Evolutionary conservation across 1,140 invertebrate genomes (phyloP), one percentile per base, ranked within the genome.

Genomic region (Halictus rubicundus): DNA sequence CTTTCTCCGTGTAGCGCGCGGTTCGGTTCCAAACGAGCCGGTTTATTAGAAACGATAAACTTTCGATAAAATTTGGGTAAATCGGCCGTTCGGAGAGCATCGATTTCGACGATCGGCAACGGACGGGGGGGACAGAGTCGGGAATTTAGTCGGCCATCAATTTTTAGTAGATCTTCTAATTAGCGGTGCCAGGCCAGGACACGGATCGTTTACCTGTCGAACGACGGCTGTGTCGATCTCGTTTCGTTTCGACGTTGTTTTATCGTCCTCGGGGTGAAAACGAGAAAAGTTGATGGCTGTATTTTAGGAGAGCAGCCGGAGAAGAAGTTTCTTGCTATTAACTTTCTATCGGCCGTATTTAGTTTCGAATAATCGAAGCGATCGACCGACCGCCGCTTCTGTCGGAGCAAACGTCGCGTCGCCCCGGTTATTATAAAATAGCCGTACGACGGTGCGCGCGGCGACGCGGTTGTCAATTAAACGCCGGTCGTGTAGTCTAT

Each of bases 401-500:
- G 52, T 27, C 16, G 23, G 25, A 52, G 49, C 27, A 68, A 23
- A 49, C 7, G 3, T n/a, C 27, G 46, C n/a, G 46, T 32, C 32
- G 32, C 57, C 37, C 37, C 25, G 27, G 19, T 63, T 37, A 63
- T 63, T 37, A 27, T 37, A n/a, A n/a, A 60, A 60, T 59, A 39
- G 23, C 19, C 19, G 19, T 39, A 23, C 42, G 10, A 32, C 27
- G n/a, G 23, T 25, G 23, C 21, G 16, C n/a, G 21, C 6, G 19
- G 60, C 57, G 66, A 61, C 57, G 42, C n/a, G 27, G 10, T 37
- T 72, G 57, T 78, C 76, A 57, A 49, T 60, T 60, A 46, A 46
- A 46, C 64, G 76, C 64, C 60, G 61, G n/a, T 78, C 76, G 42
- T 37, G 10, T 72, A 39, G 64, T 78, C 68, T 78, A 72, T 78